These are phyloP conservation scores for Planiliza haematocheilus DNA, from an alignment of 2,113 vertebrate species.

Conservation along the genomic window DNA sequence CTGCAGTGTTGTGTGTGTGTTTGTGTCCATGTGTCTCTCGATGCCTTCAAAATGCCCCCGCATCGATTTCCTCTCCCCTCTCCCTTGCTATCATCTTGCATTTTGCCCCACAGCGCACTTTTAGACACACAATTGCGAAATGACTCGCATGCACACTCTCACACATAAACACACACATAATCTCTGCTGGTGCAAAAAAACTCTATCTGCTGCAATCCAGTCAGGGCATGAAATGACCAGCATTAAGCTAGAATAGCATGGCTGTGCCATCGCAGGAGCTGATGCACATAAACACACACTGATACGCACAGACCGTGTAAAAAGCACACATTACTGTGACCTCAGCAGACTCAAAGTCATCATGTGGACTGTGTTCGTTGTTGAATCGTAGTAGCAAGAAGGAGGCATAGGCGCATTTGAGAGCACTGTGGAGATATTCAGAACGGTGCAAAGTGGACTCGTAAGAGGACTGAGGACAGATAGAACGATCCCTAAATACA, in stretches of 20 bases:
- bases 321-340: conserved; percentile 38
- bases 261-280: conserved; percentile 55
- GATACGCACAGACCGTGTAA: conserved; percentile 43
- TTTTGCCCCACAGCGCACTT: conserved; percentile 69
- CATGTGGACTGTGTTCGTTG: conserved; percentile 41
- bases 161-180: conserved; percentile 61
- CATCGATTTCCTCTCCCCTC: conserved; percentile 72
- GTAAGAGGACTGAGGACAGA: conserved; percentile 58
- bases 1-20: conserved; percentile 28
- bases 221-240: conserved; percentile 79
- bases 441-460: conserved; percentile 20
- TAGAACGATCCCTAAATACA: conserved; percentile 42
- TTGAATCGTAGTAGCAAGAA: conserved; percentile 49
- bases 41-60: conserved; percentile 62
- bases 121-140: conserved; percentile 60
- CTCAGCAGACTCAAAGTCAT: conserved; percentile 49
- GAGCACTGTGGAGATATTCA: conserved; percentile 31
- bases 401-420: conserved; percentile 26
- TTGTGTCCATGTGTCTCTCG: conserved; percentile 32
- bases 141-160: conserved; percentile 29
- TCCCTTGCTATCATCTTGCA: conserved; percentile 73
- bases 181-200: conserved; percentile 68
- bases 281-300: conserved; percentile 44
- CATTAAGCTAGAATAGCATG: conserved; percentile 69
- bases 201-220: conserved; percentile 74